These are phyloP conservation scores for Lepidonotus clava DNA, from an alignment of 2,888 invertebrate genomes.

Conservation along the genomic window DNA sequence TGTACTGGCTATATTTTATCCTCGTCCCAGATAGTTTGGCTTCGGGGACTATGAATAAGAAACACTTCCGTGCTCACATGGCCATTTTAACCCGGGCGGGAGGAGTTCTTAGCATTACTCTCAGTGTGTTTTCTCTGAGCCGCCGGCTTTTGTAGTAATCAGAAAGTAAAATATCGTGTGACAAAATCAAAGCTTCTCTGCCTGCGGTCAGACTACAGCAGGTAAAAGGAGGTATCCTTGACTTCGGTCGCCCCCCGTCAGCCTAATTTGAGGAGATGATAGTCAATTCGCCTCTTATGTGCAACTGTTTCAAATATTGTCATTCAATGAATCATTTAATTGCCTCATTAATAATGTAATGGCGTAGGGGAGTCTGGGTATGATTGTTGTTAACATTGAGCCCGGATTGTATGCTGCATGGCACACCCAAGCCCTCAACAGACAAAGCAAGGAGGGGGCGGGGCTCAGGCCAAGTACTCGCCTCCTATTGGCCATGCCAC, in stretches of 20 bases:
- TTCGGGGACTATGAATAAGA: no score
- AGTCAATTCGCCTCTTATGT: neutral
- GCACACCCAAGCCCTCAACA: neutral
- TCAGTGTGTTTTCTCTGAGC: neutral
- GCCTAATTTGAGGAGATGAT: slow-evolving; percentile 31
- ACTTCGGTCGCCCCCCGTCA: neutral
- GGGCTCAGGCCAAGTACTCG: neutral
- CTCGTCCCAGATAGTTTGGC: neutral
- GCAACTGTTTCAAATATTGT: slow-evolving; percentile 48
- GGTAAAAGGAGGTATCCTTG: neutral
- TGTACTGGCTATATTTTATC: neutral
- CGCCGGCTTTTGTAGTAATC: neutral
- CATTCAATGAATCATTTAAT: slow-evolving; percentile 54
- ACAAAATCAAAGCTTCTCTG: neutral
- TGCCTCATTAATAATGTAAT: slow-evolving; percentile 53
- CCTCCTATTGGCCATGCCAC: neutral
- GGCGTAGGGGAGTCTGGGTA: neutral
- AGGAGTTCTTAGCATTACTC: no score
- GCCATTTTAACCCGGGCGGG: no score
- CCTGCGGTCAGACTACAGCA: neutral
- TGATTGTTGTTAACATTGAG: neutral
- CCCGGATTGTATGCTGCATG: neutral
- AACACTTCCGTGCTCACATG: no score
- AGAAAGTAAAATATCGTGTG: neutral
- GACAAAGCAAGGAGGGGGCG: slow-evolving; percentile 1